These are phyloP conservation scores for Martes martes DNA, from an alignment of 2,113 vertebrate species.

Conservation along the genomic window DNA sequence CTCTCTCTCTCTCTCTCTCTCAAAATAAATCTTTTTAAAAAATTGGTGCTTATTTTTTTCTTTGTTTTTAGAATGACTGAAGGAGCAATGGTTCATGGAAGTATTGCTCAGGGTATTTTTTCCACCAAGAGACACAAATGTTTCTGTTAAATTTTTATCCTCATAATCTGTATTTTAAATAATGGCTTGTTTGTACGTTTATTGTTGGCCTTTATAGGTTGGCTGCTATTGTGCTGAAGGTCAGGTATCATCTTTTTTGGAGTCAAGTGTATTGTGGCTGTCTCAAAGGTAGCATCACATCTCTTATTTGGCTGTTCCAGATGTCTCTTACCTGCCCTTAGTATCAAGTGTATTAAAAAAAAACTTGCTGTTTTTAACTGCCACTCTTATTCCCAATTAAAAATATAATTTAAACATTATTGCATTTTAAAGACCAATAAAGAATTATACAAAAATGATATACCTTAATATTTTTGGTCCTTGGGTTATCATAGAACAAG, in stretches of 20 bases:
- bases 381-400: neutral
- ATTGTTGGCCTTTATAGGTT: neutral
- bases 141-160: neutral
- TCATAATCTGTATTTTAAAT: neutral
- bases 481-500: neutral
- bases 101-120: neutral
- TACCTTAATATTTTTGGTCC: neutral
- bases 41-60: neutral
- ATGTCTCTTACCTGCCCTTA: neutral
- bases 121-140: neutral
- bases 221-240: neutral
- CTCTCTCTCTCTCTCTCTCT: neutral
- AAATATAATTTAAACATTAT: neutral
- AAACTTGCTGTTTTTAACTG: neutral
- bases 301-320: neutral
- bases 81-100: neutral
- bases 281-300: neutral
- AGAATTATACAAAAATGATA: neutral
- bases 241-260: neutral
- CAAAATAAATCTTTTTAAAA: neutral
- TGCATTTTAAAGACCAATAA: neutral
- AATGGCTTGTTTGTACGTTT: neutral
- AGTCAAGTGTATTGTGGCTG: neutral
- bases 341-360: neutral
- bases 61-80: neutral